Conservation (phyloP, 2,888 invertebrate species). For the Cerceris rybyensis region DNA sequence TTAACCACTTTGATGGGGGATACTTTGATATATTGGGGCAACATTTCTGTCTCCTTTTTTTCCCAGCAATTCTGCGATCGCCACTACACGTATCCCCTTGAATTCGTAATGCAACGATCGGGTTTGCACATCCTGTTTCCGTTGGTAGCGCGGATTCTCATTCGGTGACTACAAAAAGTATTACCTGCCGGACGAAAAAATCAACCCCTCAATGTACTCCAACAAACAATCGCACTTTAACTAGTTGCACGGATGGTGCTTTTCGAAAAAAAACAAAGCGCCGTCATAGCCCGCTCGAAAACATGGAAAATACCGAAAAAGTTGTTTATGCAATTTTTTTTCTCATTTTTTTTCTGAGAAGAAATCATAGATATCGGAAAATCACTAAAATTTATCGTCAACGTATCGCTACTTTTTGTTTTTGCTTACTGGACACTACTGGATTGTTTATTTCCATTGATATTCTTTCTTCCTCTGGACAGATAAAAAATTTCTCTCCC, state of each 20-base stretch:
- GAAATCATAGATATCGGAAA: too few relatives aligned
- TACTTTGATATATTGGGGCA: background rate
- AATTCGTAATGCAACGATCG: constrained; percentile 7
- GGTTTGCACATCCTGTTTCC: constrained; percentile 4
- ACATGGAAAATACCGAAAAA: background rate
- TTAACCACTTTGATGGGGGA: too few relatives aligned
- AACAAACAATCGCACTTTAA: constrained; percentile 12
- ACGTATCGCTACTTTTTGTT: too few relatives aligned
- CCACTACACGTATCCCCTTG: background rate
- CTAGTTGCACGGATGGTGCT: background rate
- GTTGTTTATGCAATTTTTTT: background rate
- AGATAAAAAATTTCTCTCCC: too few relatives aligned
- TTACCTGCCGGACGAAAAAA: background rate
- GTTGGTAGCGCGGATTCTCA: background rate
- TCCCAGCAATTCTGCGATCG: constrained; percentile 8
- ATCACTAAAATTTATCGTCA: too few relatives aligned
- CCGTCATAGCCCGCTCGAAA: background rate
- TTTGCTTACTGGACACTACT: too few relatives aligned
- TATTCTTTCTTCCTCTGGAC: too few relatives aligned
- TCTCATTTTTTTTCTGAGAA: background rate
- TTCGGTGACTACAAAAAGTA: background rate
- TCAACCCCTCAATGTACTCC: background rate
- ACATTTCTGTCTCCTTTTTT: constrained; percentile 28
- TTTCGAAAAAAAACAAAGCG: background rate
- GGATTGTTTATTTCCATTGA: too few relatives aligned